Evolutionary conservation across 2,113 vertebrate species (phyloP).

Genomic region (Pelodiscus sinensis): DNA sequence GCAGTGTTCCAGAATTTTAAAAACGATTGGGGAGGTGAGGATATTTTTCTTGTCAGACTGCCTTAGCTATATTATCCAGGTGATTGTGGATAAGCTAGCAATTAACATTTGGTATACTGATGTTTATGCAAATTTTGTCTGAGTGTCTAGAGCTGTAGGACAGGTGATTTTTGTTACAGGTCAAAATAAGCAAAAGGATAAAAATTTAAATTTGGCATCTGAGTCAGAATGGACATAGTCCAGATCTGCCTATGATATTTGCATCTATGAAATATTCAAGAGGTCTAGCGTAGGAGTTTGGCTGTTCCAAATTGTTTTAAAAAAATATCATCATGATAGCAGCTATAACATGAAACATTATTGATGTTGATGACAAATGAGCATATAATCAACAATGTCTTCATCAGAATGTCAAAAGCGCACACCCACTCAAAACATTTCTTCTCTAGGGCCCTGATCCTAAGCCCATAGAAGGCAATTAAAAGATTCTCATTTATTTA

Average conservation of each 20-base stretch:
- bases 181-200: not conserved
- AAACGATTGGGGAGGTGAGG: not conserved
- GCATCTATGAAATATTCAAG: not conserved
- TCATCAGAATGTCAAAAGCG: not conserved
- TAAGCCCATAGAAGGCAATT: not conserved
- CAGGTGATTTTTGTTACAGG: not conserved
- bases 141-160: not conserved
- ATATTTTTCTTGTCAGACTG: not conserved
- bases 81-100: not conserved
- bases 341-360: not conserved
- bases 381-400: not conserved
- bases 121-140: not conserved
- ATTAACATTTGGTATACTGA: not conserved
- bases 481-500: not conserved
- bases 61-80: not conserved
- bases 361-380: not conserved
- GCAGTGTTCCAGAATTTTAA: not conserved
- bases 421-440: not conserved
- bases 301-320: not conserved
- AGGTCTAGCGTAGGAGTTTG: not conserved
- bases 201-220: not conserved
- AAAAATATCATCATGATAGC: not conserved
- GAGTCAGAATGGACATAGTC: not conserved
- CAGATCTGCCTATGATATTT: not conserved
- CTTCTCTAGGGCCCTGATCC: not conserved